Evolutionary conservation across 37 sponge, comb jelly and placozoan genomes (phyloP), one percentile per base, ranked within the genome.

Genomic region (Diacarnus erythraeanus): DNA sequence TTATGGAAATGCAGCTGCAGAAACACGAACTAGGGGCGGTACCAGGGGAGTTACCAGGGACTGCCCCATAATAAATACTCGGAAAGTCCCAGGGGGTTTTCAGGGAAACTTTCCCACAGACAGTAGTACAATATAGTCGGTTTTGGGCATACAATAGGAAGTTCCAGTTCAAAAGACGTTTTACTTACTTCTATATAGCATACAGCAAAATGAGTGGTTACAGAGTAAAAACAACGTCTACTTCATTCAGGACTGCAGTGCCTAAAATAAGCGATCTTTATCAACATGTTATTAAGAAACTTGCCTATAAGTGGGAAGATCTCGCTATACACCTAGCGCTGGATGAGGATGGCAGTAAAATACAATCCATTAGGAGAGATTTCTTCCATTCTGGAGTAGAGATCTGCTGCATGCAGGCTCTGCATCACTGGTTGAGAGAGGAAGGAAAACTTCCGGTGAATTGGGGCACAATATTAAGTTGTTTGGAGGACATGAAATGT

Each of bases 391-490:
- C 33, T n/a, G 74, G 74, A 51, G 74, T 54, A 22, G 57, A 54
- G 54, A 51, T 51, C 57, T 74, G 74, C 58, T 74, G 74, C 10
- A 51, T 74, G 54, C 74, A 74, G 57, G 57, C 74, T 1, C 29
- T 74, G 21, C 58, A 74, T 17, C 9, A 33, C 9, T 74, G 74
- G 74, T 9, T 74, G 31, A 47, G 57, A 34, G 74, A 57, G 1
- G 74, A 56, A 34, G 74, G 74, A 26, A 74, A 26, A 17, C 10
- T 10, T 2, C 74, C 74, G 31, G 74, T 74, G 57, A 57, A 43
- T 1, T 74, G 74, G 74, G 10, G 30, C 2, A 74, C 74, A 1
- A 22, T 74, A 51, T 26, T 74, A n/a, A 51, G 18, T 31, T 47
- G 74, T 26, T 51, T 74, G 3, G 33, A 51, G 5, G 74, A 74